These are phyloP conservation scores for Hypocryptadius cinnamomeus DNA, from an alignment of 2,113 vertebrate species.

Conservation along the genomic window DNA sequence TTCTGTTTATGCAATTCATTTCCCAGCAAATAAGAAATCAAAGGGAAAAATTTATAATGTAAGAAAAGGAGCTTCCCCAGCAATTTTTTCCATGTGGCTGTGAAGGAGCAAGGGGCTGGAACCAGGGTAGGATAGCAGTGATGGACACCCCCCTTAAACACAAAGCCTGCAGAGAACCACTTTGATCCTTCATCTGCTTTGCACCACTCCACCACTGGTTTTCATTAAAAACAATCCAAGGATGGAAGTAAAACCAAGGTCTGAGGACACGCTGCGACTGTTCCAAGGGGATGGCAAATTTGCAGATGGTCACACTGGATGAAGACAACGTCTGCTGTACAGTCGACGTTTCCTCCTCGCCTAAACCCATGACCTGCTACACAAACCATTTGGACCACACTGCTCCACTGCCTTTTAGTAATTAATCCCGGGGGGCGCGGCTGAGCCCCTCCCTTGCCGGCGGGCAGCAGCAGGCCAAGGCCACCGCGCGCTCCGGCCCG, in stretches of 20 bases:
- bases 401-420: constrained; percentile 48
- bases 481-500: accelerated
- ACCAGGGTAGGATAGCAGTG: not conserved
- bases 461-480: not conserved
- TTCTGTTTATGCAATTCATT: constrained; percentile 1
- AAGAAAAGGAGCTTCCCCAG: not conserved
- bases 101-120: not conserved
- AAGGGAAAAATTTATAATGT: not conserved
- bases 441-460: not conserved
- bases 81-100: not conserved
- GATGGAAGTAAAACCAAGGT: not conserved
- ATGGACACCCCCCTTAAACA: not conserved
- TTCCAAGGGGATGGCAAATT: not conserved
- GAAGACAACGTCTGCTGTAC: accelerated
- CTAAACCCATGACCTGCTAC: not conserved
- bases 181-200: not conserved
- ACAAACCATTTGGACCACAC: not conserved
- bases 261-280: not conserved
- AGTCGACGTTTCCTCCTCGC: not conserved
- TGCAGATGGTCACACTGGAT: not conserved
- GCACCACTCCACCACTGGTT: not conserved
- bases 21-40: not conserved
- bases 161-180: not conserved
- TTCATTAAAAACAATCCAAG: not conserved
- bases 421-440: constrained; percentile 68